Base-by-base conservation (phyloP, 1,140 invertebrate genomes). In the Drosophila ambigua region DNA sequence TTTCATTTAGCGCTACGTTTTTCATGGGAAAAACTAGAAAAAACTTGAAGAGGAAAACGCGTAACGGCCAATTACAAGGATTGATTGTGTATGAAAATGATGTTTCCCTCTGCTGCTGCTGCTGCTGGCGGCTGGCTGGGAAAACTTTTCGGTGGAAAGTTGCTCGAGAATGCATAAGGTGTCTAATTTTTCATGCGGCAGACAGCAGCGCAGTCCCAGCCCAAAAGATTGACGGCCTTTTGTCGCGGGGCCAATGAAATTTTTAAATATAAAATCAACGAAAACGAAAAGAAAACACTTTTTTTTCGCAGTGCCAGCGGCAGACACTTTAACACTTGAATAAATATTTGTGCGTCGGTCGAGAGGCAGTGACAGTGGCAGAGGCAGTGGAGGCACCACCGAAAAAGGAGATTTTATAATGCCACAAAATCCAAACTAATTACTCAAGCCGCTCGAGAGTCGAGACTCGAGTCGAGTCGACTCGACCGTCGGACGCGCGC, bases 1-100 rank as follows among this genome's bases (percentile, higher is more conserved):
- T 90, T 83, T 91, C 84, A 91, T 91, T 91, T 91, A 76, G 83
- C 90, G 90, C 90, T 91, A 91, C 90, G 90, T 91, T 90, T 91
- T 91, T 91, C 90, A 91, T 88, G 83, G 72, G 83, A 88, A 88
- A 88, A 88, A 77, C 76, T 88, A 79, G 75, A 87, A 78, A 77
- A 81, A 85, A 77, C 57, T 58, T 44, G 46, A 44, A 53, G 60
- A 41, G 72, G 61, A 82, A 83, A 82, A 64, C 81, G 83, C 79
- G 83, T 83, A 83, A 89, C 83, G 79, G 83, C 84, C 90, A 91
- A 91, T 91, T 91, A 91, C 90, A 91, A 91, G 90, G 90, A 91
- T 91, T 91, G 90, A 91, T 91, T 91, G 85, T 90, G 90, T 90
- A 88, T 90, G 85, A 90, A 91, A 91, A 88, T 91, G 75, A 85